Evolutionary conservation across 2,888 invertebrate genomes (phyloP), one percentile per base, ranked within the genome.

Genomic region (Leptinotarsa peninsularis): DNA sequence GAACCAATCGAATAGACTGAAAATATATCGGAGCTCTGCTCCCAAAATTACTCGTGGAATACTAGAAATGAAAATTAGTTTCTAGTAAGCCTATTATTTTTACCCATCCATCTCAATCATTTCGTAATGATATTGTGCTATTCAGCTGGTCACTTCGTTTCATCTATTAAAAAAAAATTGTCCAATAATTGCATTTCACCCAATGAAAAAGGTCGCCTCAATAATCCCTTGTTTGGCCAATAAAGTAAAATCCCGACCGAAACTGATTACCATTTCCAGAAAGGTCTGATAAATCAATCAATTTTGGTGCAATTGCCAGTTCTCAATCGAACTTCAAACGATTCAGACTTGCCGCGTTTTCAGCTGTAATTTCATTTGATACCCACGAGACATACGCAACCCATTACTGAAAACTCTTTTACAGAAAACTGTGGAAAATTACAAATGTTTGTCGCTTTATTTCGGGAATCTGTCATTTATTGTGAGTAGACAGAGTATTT

Each of bases 341-440:
- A 10, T 43, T 43, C 33, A 27, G 17, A n/a, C 17, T 27, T 27
- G 4, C 14, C 27, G 33, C n/a, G n/a, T 17, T 63, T 63, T 18
- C 63, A n/a, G 63, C 43, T n/a, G 21, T n/a, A 17, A 58, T 18
- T 63, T 63, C n/a, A n/a, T 63, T 63, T 63, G 43, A 63, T n/a
- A 63, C 63, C 13, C 7, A 27, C 17, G n/a, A 17, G 63, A 63
- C 13, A 27, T n/a, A 33, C 7, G 13, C 63, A 63, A 63, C 43
- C n/a, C n/a, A 63, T 63, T 43, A 63, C 63, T 7, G 63, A n/a
- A 13, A 63, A n/a, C 58, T 18, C 14, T 58, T 43, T 63, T 63
- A 43, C 33, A 33, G 33, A 7, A 33, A 7, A 7, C 7, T 33
- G 33, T 33, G 43, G 63, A n/a, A 43, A 27, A 63, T 43, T 63